Evolutionary conservation across 2,888 invertebrate species (phyloP).

Genomic region (Abrostola triplasia): DNA sequence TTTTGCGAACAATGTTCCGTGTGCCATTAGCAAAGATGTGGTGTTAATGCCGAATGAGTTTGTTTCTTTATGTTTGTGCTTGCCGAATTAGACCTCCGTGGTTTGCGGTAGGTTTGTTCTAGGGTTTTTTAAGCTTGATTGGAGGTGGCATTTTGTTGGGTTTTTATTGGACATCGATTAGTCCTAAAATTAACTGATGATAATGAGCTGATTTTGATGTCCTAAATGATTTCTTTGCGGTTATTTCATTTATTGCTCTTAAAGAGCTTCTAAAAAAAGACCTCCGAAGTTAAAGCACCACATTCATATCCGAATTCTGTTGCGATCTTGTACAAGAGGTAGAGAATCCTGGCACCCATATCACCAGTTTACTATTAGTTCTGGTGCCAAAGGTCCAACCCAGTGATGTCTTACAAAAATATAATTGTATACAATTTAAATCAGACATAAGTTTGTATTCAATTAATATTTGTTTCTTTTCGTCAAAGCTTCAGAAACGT

Average conservation of each 20-base stretch:
- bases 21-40: slow-evolving; percentile 69
- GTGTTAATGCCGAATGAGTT: slow-evolving; percentile 72
- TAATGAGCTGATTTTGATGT: background rate
- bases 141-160: slow-evolving; percentile 42
- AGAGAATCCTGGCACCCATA: too few species aligned
- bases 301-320: too few species aligned
- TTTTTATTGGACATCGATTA: slow-evolving; percentile 17
- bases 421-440: too few species aligned
- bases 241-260: background rate
- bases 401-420: too few species aligned
- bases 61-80: slow-evolving; percentile 68
- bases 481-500: background rate
- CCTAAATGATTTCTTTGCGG: background rate
- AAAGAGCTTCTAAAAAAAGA: too few species aligned
- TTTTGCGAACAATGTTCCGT: slow-evolving; percentile 75
- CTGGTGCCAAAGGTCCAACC: too few species aligned
- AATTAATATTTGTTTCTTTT: slow-evolving; percentile 20
- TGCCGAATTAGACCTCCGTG: slow-evolving; percentile 58
- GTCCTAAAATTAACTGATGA: slow-evolving; percentile 14
- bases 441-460: too few species aligned
- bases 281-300: too few species aligned
- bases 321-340: too few species aligned
- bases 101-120: slow-evolving; percentile 38
- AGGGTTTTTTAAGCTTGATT: slow-evolving; percentile 42
- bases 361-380: too few species aligned